Conservation (phyloP, 2,888 invertebrate genomes). For the Leptinotarsa tumamoca region DNA sequence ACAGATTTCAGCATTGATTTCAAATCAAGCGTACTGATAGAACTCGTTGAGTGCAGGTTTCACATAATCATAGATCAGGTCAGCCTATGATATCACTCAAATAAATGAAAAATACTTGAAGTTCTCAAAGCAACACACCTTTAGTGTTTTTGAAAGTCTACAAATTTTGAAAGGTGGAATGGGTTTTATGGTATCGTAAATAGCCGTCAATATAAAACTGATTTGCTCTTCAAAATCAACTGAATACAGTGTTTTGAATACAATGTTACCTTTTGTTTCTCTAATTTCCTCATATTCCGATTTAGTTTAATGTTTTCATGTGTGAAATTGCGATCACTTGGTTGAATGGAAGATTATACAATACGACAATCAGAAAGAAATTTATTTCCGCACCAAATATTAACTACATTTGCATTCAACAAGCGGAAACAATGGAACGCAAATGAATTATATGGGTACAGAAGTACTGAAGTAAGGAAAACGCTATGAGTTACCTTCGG, state of each 20-base stretch:
- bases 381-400: conserved; percentile 19
- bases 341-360: conserved; percentile 11
- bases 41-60: too few species aligned
- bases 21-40: too few species aligned
- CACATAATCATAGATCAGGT: too few species aligned
- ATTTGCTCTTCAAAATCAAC: not conserved
- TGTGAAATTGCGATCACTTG: conserved; percentile 11
- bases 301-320: not conserved
- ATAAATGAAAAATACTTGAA: too few species aligned
- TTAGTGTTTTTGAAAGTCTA: too few species aligned
- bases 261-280: too few species aligned
- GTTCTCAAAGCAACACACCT: too few species aligned
- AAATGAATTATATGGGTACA: conserved; percentile 20
- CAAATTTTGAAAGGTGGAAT: too few species aligned
- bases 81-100: too few species aligned
- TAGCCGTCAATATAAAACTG: not conserved
- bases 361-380: conserved; percentile 9
- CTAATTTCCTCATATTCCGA: too few species aligned
- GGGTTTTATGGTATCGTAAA: too few species aligned
- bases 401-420: conserved; percentile 24
- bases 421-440: conserved; percentile 25
- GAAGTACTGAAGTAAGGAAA: conserved; percentile 31
- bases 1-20: too few species aligned
- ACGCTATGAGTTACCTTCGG: conserved; percentile 11
- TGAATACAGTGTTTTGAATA: not conserved